Evolutionary conservation across 1,140 invertebrate genomes (phyloP).

Genomic region (Dufourea novaeangliae): DNA sequence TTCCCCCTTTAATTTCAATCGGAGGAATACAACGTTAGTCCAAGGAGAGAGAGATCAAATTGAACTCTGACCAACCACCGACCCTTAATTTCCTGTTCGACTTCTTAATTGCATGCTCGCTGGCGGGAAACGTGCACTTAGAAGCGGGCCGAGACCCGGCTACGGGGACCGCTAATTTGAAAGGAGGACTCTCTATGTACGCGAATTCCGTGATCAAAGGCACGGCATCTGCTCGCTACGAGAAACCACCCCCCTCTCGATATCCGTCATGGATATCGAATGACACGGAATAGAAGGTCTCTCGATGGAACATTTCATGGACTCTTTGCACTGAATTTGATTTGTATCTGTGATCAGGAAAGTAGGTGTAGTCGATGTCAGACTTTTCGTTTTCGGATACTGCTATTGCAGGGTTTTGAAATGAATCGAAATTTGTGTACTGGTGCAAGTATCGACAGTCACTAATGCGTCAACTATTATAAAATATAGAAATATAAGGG

Average conservation of each 20-base stretch:
- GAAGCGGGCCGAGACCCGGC: background rate
- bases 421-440: too few relatives aligned
- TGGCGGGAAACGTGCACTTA: constrained; percentile 56
- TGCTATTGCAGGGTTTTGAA: too few relatives aligned
- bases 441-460: too few relatives aligned
- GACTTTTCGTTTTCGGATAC: too few relatives aligned
- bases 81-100: constrained; percentile 63
- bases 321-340: background rate
- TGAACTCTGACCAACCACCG: constrained; percentile 60
- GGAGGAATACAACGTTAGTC: background rate
- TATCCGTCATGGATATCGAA: constrained; percentile 47
- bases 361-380: too few relatives aligned
- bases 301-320: constrained; percentile 38
- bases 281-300: constrained; percentile 12
- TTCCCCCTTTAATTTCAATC: constrained; percentile 53
- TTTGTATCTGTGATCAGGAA: background rate
- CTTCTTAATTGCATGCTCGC: constrained; percentile 64
- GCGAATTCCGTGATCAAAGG: constrained; percentile 53
- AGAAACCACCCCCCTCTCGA: constrained; percentile 25
- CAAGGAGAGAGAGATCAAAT: constrained; percentile 45
- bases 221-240: constrained; percentile 45
- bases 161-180: constrained; percentile 43
- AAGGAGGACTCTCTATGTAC: constrained; percentile 60
- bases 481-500: too few relatives aligned
- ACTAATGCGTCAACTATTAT: too few relatives aligned